phyloP scores from a whole-genome alignment of 2,888 invertebrate species.

The Drosophila anomalata region DNA sequence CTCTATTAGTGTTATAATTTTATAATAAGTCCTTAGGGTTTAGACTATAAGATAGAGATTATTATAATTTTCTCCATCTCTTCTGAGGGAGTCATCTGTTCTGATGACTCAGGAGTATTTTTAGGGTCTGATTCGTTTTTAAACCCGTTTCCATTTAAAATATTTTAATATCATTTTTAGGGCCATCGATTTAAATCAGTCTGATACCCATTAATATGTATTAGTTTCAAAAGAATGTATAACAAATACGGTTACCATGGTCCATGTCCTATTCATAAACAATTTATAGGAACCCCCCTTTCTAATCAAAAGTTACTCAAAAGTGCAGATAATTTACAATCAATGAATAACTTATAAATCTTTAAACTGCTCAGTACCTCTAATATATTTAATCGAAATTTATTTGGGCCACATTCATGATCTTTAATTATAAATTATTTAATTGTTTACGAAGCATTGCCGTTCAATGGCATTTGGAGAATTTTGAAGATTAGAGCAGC shows the following conservation, averaged over 20 bases:
- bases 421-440: conserved; percentile 1
- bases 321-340: conserved; percentile 5
- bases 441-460: conserved; percentile 1
- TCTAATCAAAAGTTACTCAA: not conserved
- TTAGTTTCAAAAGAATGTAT: too few species aligned
- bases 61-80: not conserved
- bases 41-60: not conserved
- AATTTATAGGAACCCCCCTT: not conserved
- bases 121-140: not conserved
- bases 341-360: not conserved
- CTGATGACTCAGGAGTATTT: not conserved
- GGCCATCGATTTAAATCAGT: not conserved
- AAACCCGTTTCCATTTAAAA: not conserved
- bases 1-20: not conserved
- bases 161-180: not conserved
- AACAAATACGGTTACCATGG: too few species aligned
- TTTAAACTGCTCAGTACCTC: not conserved
- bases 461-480: conserved; percentile 15
- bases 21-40: too few species aligned
- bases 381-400: conserved; percentile 12
- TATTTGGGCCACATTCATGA: conserved; percentile 18
- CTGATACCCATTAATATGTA: too few species aligned
- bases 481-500: conserved; percentile 7
- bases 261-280: not conserved
- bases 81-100: too few species aligned